Percentiles rank a stretch among this genome's conserved stretches.
Evolutionary conservation across 2,113 vertebrate genomes (phyloP).

Genomic region (Anoplopoma fimbria): DNA sequence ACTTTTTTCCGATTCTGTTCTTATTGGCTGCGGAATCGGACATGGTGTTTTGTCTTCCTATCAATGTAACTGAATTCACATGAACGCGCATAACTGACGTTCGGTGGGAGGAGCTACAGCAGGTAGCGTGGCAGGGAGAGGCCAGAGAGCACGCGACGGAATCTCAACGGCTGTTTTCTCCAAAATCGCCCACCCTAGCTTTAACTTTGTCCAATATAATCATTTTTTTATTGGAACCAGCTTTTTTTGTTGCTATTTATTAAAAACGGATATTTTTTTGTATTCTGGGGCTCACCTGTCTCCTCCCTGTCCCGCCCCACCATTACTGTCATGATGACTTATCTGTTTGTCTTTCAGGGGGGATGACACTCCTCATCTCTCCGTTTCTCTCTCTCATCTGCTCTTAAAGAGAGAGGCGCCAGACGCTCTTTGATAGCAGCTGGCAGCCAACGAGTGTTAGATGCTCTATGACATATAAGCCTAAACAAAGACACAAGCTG

Average conservation of each 20-base stretch:
- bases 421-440: conserved; percentile 67
- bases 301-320: conserved; percentile 59
- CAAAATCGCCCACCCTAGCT: too few species aligned
- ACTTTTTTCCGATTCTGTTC: too few species aligned
- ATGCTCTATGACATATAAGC: conserved; percentile 59
- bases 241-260: conserved; percentile 53
- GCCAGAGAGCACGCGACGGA: too few species aligned
- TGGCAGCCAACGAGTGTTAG: conserved; percentile 58
- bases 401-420: conserved; percentile 59
- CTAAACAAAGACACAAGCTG: conserved; percentile 62
- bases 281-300: conserved; percentile 36
- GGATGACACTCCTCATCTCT: conserved; percentile 60
- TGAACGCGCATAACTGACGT: too few species aligned
- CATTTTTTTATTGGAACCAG: conserved; percentile 37
- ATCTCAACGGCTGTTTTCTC: too few species aligned
- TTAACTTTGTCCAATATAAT: conserved; percentile 26
- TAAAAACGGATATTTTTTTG: conserved; percentile 64
- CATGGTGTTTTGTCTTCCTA: too few species aligned
- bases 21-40: too few species aligned
- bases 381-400: conserved; percentile 58
- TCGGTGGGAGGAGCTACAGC: too few species aligned
- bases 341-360: conserved; percentile 66
- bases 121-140: too few species aligned
- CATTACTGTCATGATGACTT: conserved; percentile 68
- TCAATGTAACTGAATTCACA: too few species aligned